These are phyloP conservation scores for Aromia moschata DNA, from an alignment of 2,888 invertebrate species.

Conservation along the genomic window DNA sequence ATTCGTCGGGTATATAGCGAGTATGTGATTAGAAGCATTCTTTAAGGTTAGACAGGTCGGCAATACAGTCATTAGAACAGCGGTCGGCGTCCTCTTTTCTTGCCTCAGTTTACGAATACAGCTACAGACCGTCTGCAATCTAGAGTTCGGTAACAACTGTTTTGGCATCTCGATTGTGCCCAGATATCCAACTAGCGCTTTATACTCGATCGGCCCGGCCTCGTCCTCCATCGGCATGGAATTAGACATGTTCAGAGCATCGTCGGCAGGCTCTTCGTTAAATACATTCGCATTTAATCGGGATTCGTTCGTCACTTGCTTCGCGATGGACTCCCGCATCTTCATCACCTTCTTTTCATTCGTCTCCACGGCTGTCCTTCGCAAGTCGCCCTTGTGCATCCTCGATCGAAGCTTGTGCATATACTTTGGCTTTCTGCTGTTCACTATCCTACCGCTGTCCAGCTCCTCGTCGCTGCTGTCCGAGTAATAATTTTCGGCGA, in stretches of 20 bases:
- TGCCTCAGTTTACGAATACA: constrained; percentile 90
- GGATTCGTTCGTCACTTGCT: constrained; percentile 36
- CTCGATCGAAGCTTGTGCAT: constrained; percentile 64
- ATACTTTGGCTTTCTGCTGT: constrained; percentile 71
- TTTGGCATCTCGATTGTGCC: constrained; percentile 97
- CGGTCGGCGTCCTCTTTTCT: constrained; percentile 86
- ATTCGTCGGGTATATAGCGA: constrained; percentile 89
- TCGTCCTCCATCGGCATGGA: constrained; percentile 58
- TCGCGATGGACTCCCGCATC: constrained; percentile 35
- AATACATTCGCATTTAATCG: constrained; percentile 40
- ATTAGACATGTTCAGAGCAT: constrained; percentile 40
- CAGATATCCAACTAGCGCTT: constrained; percentile 91
- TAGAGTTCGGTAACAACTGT: constrained; percentile 77
- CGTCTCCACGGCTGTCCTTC: constrained; percentile 35
- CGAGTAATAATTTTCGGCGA: constrained; percentile 86
- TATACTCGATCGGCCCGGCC: constrained; percentile 73
- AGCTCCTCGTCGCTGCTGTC: constrained; percentile 85
- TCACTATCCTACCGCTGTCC: constrained; percentile 64
- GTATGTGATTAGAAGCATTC: constrained; percentile 78
- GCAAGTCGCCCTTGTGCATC: constrained; percentile 43
- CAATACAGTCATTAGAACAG: constrained; percentile 85
- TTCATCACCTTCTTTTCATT: constrained; percentile 41
- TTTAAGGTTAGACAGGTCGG: constrained; percentile 82
- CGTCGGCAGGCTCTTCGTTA: constrained; percentile 33
- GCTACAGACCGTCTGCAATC: constrained; percentile 81